Base-by-base conservation (phyloP, 2,797 vertebrate species). In the Chelidonichthys spinosus region DNA sequence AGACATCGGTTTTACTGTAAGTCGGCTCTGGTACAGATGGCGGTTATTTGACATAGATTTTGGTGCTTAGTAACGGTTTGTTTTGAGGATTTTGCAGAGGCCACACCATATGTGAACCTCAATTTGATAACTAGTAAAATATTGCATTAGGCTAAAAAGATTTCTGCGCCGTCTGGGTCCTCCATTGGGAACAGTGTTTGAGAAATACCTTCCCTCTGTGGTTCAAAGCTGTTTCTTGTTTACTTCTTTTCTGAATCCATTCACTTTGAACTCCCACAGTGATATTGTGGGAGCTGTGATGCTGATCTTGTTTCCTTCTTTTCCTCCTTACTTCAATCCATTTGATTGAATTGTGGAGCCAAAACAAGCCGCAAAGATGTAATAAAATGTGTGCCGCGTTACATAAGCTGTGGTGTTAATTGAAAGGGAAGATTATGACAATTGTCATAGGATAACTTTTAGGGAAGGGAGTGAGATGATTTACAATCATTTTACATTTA, bases 1-100 rank as follows among this genome's bases (percentile, higher is more conserved):
- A 87, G 82, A 81, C 77, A 56, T 81, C 76, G 82, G 72, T 88
- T 88, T 91, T 88, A 84, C 84, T 76, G 78, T 87, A 88, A 90
- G 86, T 83, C 77, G 54, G 70, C 90, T 86, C 66, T 70, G 62
- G 79, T 83, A 63, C 74, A 85, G 85, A 79, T 85, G 87, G 67
- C 60, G 69, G 62, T 84, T 90, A 83, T 92, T 92, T 91, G 72
- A 91, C 79, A 78, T 74, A 72, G 84, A 84, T 78, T 89, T 87
- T 55, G 58, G 58, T 84, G 76, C 76, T 90, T 89, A 82, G 61
- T 25, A 62, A 70, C 36, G 6, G 76, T 91, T 93, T 92, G 85
- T 90, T 90, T 88, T 89, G n/a, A 72, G 69, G 70, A 84, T 86
- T 86, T 90, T 79, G 76, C 61, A 76, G 76, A 82, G 79, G 79